phyloP scores from a whole-genome alignment of 37 sponge, comb jelly and placozoan species.

The Aphrocallistes beatrix region DNA sequence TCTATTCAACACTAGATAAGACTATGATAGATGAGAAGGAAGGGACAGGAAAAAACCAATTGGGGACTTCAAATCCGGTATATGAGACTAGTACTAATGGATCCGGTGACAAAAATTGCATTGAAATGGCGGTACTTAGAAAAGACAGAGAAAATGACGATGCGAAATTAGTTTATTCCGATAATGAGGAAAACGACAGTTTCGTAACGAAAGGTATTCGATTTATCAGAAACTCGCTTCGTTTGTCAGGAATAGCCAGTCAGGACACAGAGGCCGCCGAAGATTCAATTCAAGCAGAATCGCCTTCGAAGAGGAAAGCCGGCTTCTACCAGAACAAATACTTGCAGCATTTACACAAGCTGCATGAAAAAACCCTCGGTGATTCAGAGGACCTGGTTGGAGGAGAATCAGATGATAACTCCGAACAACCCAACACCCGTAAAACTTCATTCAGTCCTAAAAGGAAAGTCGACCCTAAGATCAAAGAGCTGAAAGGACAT shows the following conservation, averaged over 20 bases:
- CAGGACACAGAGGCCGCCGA: neutral
- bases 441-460: too few relatives aligned
- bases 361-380: neutral
- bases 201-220: neutral
- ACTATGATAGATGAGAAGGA: too few relatives aligned
- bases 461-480: too few relatives aligned
- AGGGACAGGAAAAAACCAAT: too few relatives aligned
- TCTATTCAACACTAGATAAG: too few relatives aligned
- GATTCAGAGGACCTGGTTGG: too few relatives aligned
- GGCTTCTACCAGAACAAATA: neutral
- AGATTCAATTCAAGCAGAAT: neutral
- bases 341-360: neutral
- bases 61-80: too few relatives aligned
- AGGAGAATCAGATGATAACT: too few relatives aligned
- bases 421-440: too few relatives aligned
- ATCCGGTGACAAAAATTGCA: too few relatives aligned
- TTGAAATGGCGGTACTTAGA: too few relatives aligned
- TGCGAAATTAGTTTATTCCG: neutral
- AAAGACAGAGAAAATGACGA: neutral
- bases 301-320: neutral
- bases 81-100: too few relatives aligned
- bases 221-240: neutral
- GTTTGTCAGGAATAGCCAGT: neutral
- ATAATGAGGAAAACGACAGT: neutral
- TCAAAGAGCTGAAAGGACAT: neutral